phyloP scores from a whole-genome alignment of 2,113 vertebrate genomes.

The Mastomys coucha region DNA sequence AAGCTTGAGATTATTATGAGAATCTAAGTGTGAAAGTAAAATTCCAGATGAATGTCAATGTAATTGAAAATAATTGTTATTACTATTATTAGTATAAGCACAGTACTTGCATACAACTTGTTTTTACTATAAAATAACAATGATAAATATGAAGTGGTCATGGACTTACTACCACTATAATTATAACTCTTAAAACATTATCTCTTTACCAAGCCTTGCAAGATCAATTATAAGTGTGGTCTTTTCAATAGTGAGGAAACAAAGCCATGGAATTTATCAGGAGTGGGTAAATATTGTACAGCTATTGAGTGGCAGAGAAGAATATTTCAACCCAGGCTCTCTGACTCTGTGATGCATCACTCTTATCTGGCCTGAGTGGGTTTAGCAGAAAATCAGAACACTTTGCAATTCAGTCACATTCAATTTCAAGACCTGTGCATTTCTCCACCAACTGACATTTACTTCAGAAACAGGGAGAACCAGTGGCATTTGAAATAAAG shows the following conservation, averaged over 20 bases:
- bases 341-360: background rate
- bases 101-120: background rate
- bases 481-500: slow-evolving; percentile 56
- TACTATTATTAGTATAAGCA: background rate
- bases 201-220: background rate
- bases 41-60: background rate
- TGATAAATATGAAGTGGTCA: slow-evolving; percentile 5
- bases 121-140: slow-evolving; percentile 26
- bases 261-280: background rate
- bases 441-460: slow-evolving; percentile 20
- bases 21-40: background rate
- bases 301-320: background rate
- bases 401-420: slow-evolving; percentile 40
- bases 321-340: background rate
- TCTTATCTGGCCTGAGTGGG: background rate
- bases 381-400: background rate
- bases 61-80: background rate
- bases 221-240: background rate
- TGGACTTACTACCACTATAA: background rate
- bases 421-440: background rate
- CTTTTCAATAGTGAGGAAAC: background rate
- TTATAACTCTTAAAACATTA: background rate
- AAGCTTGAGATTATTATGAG: background rate
- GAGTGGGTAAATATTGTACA: background rate
- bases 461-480: slow-evolving; percentile 40